Conservation (phyloP, 2,888 invertebrate genomes). For the Ophraella communa region DNA sequence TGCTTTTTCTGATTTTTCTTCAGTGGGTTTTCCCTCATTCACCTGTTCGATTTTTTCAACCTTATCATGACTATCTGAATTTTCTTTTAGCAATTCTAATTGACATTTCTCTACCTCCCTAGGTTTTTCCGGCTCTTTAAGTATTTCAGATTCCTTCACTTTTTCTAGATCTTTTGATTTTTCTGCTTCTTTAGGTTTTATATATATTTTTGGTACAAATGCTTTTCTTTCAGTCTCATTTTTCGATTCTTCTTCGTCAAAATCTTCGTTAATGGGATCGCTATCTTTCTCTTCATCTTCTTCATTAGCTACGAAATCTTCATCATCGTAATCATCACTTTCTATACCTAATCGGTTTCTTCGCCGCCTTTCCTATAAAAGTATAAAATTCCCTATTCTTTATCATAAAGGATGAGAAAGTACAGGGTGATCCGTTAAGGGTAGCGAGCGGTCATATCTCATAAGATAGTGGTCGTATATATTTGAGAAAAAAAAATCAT, state of each 20-base stretch:
- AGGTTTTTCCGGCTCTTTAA: background rate
- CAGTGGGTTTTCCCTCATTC: background rate
- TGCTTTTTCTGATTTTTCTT: conserved; percentile 14
- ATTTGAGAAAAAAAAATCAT: no score
- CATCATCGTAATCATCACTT: conserved; percentile 62
- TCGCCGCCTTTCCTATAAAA: conserved; percentile 57
- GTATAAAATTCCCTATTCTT: no score
- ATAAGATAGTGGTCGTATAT: no score
- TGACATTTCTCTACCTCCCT: background rate
- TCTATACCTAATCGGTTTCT: conserved; percentile 58
- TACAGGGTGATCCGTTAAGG: no score
- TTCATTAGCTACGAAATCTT: conserved; percentile 63
- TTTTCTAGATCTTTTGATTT: conserved; percentile 32
- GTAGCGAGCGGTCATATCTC: no score
- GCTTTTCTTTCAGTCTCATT: conserved; percentile 35
- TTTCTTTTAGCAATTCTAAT: background rate
- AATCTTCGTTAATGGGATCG: conserved; percentile 41
- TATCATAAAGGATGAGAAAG: no score
- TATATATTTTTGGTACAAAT: conserved; percentile 46
- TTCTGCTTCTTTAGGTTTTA: conserved; percentile 40
- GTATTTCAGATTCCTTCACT: conserved; percentile 14
- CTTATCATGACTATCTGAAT: conserved; percentile 25
- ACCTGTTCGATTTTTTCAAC: conserved; percentile 7
- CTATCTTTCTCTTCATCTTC: conserved; percentile 44
- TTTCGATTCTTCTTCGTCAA: conserved; percentile 36